phyloP scores from a whole-genome alignment of 2,797 vertebrate species.

The Lacerta agilis region DNA sequence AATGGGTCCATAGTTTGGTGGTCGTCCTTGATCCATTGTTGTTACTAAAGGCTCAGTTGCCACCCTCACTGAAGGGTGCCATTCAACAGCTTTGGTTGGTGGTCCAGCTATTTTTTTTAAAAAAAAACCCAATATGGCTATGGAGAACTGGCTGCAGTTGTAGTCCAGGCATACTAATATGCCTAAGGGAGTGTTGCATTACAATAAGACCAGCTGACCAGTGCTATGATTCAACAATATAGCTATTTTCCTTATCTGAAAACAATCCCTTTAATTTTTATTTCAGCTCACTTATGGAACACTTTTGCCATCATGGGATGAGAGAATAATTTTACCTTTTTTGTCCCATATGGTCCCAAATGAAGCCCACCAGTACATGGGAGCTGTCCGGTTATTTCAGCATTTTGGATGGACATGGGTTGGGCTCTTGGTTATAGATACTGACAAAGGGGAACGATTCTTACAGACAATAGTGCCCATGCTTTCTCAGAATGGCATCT shows the following conservation, averaged over 20 bases:
- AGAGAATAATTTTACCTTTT: not conserved
- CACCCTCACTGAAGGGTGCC: no score
- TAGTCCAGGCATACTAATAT: no score
- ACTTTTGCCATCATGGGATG: not conserved
- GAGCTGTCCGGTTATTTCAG: not conserved
- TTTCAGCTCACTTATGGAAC: not conserved
- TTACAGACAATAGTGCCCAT: not conserved
- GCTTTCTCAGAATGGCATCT: not conserved
- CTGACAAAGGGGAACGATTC: not conserved
- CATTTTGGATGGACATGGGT: not conserved
- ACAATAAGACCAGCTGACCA: no score
- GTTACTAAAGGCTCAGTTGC: no score
- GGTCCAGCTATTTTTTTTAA: no score
- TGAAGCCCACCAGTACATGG: not conserved
- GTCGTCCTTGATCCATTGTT: no score
- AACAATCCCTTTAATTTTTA: not conserved
- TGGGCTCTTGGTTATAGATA: not conserved
- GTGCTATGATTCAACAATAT: not conserved
- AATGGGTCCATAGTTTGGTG: no score
- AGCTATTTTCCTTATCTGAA: no score
- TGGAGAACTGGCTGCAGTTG: no score
- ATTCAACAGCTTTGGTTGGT: no score
- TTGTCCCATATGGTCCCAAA: not conserved
- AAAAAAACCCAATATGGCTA: no score
- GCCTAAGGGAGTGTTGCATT: no score